Percentiles rank a stretch among this genome's conserved stretches.
Conservation (phyloP, 2,113 vertebrate species). For the Misgurnus mizolepis region DNA sequence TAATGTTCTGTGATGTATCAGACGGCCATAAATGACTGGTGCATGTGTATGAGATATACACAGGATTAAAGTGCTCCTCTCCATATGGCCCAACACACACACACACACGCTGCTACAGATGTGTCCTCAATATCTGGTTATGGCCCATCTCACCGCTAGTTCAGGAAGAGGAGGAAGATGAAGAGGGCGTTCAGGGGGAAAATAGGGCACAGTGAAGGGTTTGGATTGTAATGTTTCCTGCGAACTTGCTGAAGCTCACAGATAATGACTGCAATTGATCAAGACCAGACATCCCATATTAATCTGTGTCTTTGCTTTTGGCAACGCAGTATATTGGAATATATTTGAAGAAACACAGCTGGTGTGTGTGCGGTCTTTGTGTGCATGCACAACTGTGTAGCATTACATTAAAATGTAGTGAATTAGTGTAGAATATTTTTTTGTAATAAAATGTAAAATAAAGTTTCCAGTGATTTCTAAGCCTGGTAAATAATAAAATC, state of each 20-base stretch:
- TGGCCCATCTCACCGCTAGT: not conserved
- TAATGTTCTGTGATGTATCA: not conserved
- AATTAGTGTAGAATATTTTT: too few relatives aligned
- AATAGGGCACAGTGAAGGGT: constrained; percentile 74
- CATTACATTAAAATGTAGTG: too few relatives aligned
- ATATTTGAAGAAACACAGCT: not conserved
- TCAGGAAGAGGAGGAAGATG: constrained; percentile 9
- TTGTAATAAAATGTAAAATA: too few relatives aligned
- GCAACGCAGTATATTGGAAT: not conserved
- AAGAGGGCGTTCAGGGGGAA: constrained; percentile 49
- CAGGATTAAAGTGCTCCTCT: not conserved
- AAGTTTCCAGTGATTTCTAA: too few relatives aligned
- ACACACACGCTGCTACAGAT: not conserved
- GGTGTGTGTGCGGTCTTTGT: too few relatives aligned
- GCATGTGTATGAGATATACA: not conserved
- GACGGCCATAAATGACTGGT: not conserved
- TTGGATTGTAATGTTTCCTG: constrained; percentile 45
- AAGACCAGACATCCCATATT: constrained; percentile 47
- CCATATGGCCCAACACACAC: not conserved
- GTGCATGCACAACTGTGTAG: not conserved
- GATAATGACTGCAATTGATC: constrained; percentile 54
- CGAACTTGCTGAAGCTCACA: constrained; percentile 23
- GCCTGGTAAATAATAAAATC: too few relatives aligned
- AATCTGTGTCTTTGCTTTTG: constrained; percentile 36
- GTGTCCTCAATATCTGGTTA: constrained; percentile 8